Evolutionary conservation across 2,113 vertebrate genomes (phyloP).

Genomic region (Apodemus sylvaticus): DNA sequence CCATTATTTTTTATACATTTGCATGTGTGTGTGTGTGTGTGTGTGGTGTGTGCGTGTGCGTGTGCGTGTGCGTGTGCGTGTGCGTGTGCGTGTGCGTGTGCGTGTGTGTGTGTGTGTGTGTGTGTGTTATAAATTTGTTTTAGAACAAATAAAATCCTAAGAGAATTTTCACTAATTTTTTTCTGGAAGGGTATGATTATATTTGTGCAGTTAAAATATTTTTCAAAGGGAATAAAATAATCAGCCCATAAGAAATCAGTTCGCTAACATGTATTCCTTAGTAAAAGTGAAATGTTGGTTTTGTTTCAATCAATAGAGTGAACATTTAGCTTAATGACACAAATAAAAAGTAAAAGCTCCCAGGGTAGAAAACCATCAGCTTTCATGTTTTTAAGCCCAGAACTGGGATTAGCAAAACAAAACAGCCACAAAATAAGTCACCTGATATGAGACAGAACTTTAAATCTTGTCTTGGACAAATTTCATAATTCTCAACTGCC

Average conservation of each 20-base stretch:
- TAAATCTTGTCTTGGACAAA: background rate
- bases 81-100: too few species aligned
- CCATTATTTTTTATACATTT: background rate
- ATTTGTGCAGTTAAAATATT: constrained; percentile 25
- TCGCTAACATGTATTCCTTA: background rate
- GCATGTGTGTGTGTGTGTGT: too few species aligned
- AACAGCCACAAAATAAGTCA: constrained; percentile 13
- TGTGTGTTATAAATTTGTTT: background rate
- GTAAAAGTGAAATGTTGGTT: background rate
- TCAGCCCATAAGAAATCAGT: background rate
- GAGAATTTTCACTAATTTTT: background rate
- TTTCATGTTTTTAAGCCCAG: constrained; percentile 4
- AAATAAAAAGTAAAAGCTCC: constrained; percentile 5
- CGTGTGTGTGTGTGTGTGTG: background rate
- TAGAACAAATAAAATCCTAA: constrained; percentile 10
- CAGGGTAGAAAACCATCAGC: background rate
- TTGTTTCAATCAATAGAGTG: background rate
- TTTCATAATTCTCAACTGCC: background rate
- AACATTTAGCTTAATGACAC: background rate
- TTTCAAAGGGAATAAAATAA: constrained; percentile 43
- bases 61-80: background rate
- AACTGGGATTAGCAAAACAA: background rate
- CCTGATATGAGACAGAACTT: constrained; percentile 27
- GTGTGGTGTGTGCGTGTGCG: too few species aligned
- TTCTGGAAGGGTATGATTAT: constrained; percentile 3